phyloP scores from a whole-genome alignment of 2,888 invertebrate genomes.

The Dynastes tityus region DNA sequence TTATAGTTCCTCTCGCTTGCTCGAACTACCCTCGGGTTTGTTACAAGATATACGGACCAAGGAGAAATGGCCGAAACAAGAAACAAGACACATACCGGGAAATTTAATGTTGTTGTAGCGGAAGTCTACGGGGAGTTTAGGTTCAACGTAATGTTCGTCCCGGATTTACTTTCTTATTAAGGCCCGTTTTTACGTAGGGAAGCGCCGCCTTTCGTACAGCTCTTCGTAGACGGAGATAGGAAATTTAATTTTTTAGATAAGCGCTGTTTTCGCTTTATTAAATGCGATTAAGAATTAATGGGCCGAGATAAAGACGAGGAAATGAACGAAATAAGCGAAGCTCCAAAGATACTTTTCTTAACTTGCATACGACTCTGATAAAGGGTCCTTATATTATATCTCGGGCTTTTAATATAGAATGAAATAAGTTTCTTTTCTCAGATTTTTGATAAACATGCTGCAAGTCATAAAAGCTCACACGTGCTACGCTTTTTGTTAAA shows the following conservation, averaged over 20 bases:
- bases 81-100: slow-evolving; percentile 18
- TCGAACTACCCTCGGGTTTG: slow-evolving; percentile 13
- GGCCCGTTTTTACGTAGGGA: not conserved
- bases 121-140: slow-evolving; percentile 24
- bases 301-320: not conserved
- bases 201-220: not conserved
- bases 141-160: slow-evolving; percentile 17
- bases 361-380: too few relatives aligned
- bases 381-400: too few relatives aligned
- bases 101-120: slow-evolving; percentile 29
- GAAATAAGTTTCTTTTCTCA: too few relatives aligned
- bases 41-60: not conserved
- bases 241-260: slow-evolving; percentile 19
- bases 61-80: not conserved
- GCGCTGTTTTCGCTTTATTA: slow-evolving; percentile 22
- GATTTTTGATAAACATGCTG: too few relatives aligned
- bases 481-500: too few relatives aligned
- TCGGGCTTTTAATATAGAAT: too few relatives aligned
- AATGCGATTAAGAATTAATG: slow-evolving; percentile 22
- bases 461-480: too few relatives aligned
- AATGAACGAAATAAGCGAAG: not conserved
- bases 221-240: slow-evolving; percentile 3
- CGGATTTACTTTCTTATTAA: slow-evolving; percentile 27
- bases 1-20: slow-evolving; percentile 20
- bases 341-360: too few relatives aligned